Evolutionary conservation across 2,888 invertebrate genomes (phyloP).

Genomic region (Cryptus armator): DNA sequence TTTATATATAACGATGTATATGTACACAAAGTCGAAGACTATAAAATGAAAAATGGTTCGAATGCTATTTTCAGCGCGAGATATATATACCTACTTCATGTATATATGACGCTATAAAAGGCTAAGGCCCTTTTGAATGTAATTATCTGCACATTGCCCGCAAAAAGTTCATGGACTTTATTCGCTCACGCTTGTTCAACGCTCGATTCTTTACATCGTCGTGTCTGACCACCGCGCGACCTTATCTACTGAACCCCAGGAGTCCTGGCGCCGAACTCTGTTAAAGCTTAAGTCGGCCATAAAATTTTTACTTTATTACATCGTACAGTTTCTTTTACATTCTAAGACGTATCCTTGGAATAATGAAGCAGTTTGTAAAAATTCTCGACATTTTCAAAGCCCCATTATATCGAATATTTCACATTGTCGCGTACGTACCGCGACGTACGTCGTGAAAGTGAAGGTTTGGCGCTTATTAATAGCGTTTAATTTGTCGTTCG

Average conservation of each 20-base stretch:
- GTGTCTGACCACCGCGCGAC: slow-evolving; percentile 49
- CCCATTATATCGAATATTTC: neutral
- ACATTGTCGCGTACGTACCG: too few relatives aligned
- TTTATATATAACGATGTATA: neutral
- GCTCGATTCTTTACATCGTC: slow-evolving; percentile 16
- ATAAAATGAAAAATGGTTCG: slow-evolving; percentile 17
- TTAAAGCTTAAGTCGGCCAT: neutral
- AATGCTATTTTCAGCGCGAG: slow-evolving; percentile 12
- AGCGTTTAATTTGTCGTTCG: neutral
- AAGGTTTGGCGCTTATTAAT: neutral
- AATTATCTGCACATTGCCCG: slow-evolving; percentile 46
- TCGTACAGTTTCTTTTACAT: neutral
- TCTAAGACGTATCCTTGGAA: neutral
- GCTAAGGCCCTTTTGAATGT: slow-evolving; percentile 34
- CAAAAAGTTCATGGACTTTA: slow-evolving; percentile 28
- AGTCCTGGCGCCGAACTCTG: neutral
- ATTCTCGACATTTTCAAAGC: neutral
- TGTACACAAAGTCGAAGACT: neutral
- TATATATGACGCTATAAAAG: slow-evolving; percentile 9
- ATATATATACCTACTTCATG: neutral
- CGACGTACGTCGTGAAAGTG: neutral
- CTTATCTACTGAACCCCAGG: slow-evolving; percentile 53
- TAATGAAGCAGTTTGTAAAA: neutral
- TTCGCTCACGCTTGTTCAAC: slow-evolving; percentile 1
- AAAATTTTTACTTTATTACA: slow-evolving; percentile 8